Conservation (phyloP, 1,140 invertebrate species). For the Intoshia linei region DNA sequence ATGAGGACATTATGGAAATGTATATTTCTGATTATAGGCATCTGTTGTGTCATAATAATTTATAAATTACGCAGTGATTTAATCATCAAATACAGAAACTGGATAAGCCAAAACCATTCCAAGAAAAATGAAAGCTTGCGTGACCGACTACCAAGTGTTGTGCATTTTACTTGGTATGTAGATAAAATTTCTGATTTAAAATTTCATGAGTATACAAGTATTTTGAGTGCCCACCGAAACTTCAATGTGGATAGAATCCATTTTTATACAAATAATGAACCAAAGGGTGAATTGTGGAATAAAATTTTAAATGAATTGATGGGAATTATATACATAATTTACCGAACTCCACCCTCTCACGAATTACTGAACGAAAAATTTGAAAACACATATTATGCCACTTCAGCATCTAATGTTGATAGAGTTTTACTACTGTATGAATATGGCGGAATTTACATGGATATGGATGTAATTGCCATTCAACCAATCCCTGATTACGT, state of each 20-base stretch:
- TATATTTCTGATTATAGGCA: too few relatives aligned
- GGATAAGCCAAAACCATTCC: too few relatives aligned
- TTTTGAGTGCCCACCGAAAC: conserved; percentile 5
- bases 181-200: not conserved
- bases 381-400: conserved; percentile 5
- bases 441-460: conserved; percentile 7
- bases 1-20: too few relatives aligned
- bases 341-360: conserved; percentile 4
- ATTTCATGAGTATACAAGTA: conserved; percentile 6
- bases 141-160: conserved; percentile 7
- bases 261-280: conserved; percentile 6
- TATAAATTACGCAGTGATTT: too few relatives aligned
- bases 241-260: conserved; percentile 4
- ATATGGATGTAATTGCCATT: conserved; percentile 6
- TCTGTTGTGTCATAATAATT: too few relatives aligned
- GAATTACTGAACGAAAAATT: conserved; percentile 5
- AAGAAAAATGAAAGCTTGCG: too few relatives aligned
- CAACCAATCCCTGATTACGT: conserved; percentile 14
- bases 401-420: conserved; percentile 7
- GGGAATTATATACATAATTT: conserved; percentile 1
- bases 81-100: too few relatives aligned
- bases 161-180: conserved; percentile 7
- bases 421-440: conserved; percentile 6
- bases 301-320: conserved; percentile 1
- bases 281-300: conserved; percentile 5